Evolutionary conservation across 23 tunicate genomes (phyloP).

Genomic region (Halocynthia aurantium): DNA sequence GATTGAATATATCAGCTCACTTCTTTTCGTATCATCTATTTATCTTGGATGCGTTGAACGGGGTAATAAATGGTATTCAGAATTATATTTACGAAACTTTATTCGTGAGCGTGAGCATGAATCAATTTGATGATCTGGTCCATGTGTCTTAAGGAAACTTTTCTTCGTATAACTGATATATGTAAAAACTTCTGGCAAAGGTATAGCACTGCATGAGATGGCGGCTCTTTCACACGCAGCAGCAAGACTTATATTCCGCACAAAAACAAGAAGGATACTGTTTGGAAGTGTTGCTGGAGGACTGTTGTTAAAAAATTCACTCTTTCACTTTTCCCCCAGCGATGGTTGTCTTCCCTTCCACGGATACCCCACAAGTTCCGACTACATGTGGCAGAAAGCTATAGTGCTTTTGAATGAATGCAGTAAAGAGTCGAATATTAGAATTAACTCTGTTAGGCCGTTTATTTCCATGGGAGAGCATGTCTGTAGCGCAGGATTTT

Average conservation of each 20-base stretch:
- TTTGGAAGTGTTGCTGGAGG: constrained; percentile 45
- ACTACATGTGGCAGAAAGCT: constrained; percentile 36
- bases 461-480: constrained; percentile 32
- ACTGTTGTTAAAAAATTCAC: constrained; percentile 41
- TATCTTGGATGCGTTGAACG: too few species aligned
- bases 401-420: constrained; percentile 14
- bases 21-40: too few species aligned
- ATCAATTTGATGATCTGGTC: too few species aligned
- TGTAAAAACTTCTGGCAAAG: too few species aligned
- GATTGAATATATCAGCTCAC: too few species aligned
- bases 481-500: constrained; percentile 66
- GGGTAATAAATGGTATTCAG: too few species aligned
- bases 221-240: too few species aligned
- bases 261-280: constrained; percentile 37
- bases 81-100: too few species aligned
- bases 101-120: too few species aligned
- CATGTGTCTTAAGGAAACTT: too few species aligned
- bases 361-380: constrained; percentile 25
- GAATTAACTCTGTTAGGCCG: constrained; percentile 24
- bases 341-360: constrained; percentile 42
- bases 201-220: too few species aligned
- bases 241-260: not conserved
- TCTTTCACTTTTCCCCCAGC: constrained; percentile 47
- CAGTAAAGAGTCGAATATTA: constrained; percentile 28
- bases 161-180: too few species aligned